Evolutionary conservation across 2,888 invertebrate species (phyloP).

Genomic region (Troides helena): DNA sequence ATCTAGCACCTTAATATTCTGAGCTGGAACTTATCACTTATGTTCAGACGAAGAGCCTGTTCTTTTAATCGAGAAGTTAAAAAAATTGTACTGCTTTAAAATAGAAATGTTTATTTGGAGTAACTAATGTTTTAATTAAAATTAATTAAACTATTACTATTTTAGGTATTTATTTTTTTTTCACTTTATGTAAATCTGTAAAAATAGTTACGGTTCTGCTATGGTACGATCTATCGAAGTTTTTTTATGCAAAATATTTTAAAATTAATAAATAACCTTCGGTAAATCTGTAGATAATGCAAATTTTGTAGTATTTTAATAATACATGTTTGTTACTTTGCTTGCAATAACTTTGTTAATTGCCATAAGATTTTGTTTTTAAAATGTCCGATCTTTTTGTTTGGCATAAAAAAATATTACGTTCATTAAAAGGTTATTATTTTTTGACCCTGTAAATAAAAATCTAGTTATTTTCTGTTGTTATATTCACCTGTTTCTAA

Average conservation of each 20-base stretch:
- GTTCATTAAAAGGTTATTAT: not conserved
- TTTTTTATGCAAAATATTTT: slow-evolving; percentile 4
- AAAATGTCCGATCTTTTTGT: not conserved
- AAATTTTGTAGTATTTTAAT: slow-evolving; percentile 2
- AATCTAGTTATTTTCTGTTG: not conserved
- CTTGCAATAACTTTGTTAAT: slow-evolving; percentile 15
- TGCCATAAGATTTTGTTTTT: not conserved
- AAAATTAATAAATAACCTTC: not conserved
- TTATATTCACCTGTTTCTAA: not conserved
- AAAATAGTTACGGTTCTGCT: not conserved
- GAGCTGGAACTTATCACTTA: no score
- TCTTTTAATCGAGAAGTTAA: no score
- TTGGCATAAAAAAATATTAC: not conserved
- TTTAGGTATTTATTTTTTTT: not conserved
- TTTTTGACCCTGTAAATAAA: not conserved
- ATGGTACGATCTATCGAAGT: not conserved
- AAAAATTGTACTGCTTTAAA: not conserved
- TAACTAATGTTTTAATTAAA: not conserved
- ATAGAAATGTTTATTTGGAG: not conserved
- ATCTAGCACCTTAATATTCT: no score
- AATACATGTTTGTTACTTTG: slow-evolving; percentile 7
- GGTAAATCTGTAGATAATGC: not conserved
- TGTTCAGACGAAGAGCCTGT: no score
- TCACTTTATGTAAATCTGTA: not conserved
- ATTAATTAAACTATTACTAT: slow-evolving; percentile 1